Base-by-base conservation (phyloP, 2,113 vertebrate species). In the Uropsilus gracilis region DNA sequence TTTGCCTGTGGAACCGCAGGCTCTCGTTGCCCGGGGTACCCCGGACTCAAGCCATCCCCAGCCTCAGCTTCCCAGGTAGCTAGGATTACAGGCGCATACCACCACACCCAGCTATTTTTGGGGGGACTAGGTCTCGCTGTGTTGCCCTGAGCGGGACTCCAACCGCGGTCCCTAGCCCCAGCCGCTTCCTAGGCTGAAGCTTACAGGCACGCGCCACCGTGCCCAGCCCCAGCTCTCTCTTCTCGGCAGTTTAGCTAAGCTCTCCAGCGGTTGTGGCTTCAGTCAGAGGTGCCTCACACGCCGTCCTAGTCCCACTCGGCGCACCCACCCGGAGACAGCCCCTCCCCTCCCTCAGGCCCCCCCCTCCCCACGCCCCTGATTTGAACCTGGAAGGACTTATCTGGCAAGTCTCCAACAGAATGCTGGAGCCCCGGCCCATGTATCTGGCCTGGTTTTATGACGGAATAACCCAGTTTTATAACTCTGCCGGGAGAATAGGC, bases 401-500 rank as follows among this genome's bases (percentile, higher is more conserved):
- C n/a, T 77, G 28, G 48, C 71, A 57, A 5, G 14, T 64, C 32
- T 39, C 20, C 46, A 50, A 37, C 34, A n/a, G 32, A 8, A 86
- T 84, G 88, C 92, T 73, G 73, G 14, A 57, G n/a, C 22, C 4
- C 3, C 12, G 44, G 11, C 55, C 42, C 30, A 92, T 2, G 11
- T 30, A 30, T 0, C n/a, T 24, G 48, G 28, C 46, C 42, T 37
- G 11, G 6, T 78, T 92, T 57, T 81, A 34, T 8, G 68, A 64
- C 22, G 53, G 69, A 88, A 77, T 81, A 91, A 72, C 37, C 48
- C 48, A 77, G 66, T 90, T 50, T 89, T 81, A 73, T 84, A 93
- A 95, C 86, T 55, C 22, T 68, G 8, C 46, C 82, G 46, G 83
- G 57, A 91, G 32, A 91, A 44, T 73, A 82, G 7, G 7, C 42